Evolutionary conservation across 2,888 invertebrate genomes (phyloP), one percentile per base, ranked within the genome.

Genomic region (Choristoneura rosaceana): DNA sequence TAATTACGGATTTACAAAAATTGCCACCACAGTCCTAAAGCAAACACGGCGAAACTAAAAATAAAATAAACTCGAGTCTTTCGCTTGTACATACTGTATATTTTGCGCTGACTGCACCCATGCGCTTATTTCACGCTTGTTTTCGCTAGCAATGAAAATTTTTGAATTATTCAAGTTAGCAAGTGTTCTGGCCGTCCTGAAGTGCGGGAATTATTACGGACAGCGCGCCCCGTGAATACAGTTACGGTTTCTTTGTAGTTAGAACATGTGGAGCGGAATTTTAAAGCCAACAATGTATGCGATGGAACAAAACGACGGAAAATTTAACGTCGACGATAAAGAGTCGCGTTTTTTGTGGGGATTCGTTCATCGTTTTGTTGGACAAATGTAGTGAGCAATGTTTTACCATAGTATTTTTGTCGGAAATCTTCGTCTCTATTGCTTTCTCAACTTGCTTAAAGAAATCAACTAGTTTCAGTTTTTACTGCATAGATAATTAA

Each of bases 141-240:
- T 86, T 86, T 81, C 79, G 73, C 76, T 81, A 81, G 85, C 82
- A 78, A 81, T 79, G 82, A 80, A 86, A 85, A 86, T 87, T 87
- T 87, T 86, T 88, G 87, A 89, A 88, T 88, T 84, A 89, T 89
- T 88, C 86, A 88, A 81, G 84, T 86, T 84, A 86, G 81, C 82
- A 84, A 85, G 82, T 82, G 80, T 81, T 80, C 82, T 81, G 76
- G 76, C 75, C 74, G 76, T 78, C 75, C 78, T 74, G 74, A 74
- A 77, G 76, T 69, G 80, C 76, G 77, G 75, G 76, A 79, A 79
- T 80, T 80, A 80, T 80, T 77, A 79, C 79, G 74, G 75, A 73
- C 73, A 75, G 75, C 60, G 76, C 74, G 64, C 64, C 67, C 75
- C 75, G 76, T 77, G 78, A 79, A 78, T 77, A 76, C 78, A 76